These are phyloP conservation scores for Drosophila eohydei DNA, from an alignment of 2,888 invertebrate genomes.

Conservation along the genomic window DNA sequence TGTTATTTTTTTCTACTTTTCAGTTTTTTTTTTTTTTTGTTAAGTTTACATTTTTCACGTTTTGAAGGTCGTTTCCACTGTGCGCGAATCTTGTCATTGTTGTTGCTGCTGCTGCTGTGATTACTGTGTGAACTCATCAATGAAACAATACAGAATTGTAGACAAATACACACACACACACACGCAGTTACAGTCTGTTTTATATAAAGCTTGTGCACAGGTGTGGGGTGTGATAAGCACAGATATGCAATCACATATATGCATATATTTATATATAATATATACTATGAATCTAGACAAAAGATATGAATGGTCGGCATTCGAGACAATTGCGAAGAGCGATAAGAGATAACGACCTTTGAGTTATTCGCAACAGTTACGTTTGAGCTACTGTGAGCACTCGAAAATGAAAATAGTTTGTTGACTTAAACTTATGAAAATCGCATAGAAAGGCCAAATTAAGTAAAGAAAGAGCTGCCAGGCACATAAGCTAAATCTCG, in stretches of 20 bases:
- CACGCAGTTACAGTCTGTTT: neutral
- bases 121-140: slow-evolving; percentile 79
- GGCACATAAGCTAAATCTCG: neutral
- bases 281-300: slow-evolving; percentile 9
- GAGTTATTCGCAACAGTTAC: slow-evolving; percentile 13
- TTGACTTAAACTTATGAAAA: neutral
- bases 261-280: slow-evolving; percentile 3
- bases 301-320: slow-evolving; percentile 35
- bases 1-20: slow-evolving; percentile 2
- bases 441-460: neutral
- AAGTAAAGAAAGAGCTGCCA: neutral
- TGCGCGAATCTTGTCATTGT: slow-evolving; percentile 31
- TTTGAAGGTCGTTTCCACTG: slow-evolving; percentile 79
- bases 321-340: slow-evolving; percentile 15
- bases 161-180: slow-evolving; percentile 5
- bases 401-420: neutral
- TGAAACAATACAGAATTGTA: slow-evolving; percentile 65
- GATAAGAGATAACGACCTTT: slow-evolving; percentile 39
- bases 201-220: neutral
- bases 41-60: slow-evolving; percentile 71
- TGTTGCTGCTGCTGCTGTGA: slow-evolving; percentile 31
- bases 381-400: slow-evolving; percentile 5
- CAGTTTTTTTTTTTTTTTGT: slow-evolving; percentile 38
- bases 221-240: slow-evolving; percentile 8
- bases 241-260: slow-evolving; percentile 3